These are phyloP conservation scores for Periphyllus acericola DNA, from an alignment of 2,888 invertebrate genomes.

Conservation along the genomic window DNA sequence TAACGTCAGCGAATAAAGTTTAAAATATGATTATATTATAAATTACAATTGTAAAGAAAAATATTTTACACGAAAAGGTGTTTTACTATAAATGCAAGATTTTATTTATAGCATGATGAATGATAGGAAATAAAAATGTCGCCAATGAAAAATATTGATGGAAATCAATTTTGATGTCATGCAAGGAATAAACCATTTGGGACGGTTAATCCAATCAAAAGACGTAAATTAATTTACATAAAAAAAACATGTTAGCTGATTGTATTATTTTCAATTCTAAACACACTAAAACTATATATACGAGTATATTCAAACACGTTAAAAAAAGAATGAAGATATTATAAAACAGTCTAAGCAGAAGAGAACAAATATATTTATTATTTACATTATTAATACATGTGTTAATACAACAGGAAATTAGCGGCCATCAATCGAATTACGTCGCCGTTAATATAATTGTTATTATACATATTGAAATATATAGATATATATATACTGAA, in stretches of 20 bases:
- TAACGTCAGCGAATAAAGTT: not conserved
- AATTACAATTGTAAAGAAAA: not conserved
- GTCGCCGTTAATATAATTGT: slow-evolving; percentile 8
- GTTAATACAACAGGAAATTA: slow-evolving; percentile 43
- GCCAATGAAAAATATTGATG: not conserved
- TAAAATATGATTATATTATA: not conserved
- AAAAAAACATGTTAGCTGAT: not conserved
- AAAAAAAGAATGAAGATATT: slow-evolving; percentile 22
- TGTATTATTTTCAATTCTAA: slow-evolving; percentile 24
- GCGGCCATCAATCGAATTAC: slow-evolving; percentile 29
- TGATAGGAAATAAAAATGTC: not conserved
- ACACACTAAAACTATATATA: slow-evolving; percentile 25
- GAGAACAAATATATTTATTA: slow-evolving; percentile 39
- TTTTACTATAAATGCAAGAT: not conserved
- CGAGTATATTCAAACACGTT: slow-evolving; percentile 23
- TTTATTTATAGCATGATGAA: too few species aligned
- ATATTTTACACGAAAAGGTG: not conserved
- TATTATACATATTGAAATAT: too few species aligned
- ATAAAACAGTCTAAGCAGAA: slow-evolving; percentile 40
- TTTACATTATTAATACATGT: not conserved
- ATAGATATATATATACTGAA: not conserved
- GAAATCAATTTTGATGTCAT: slow-evolving; percentile 23
- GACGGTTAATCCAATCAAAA: slow-evolving; percentile 21
- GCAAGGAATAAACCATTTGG: slow-evolving; percentile 22
- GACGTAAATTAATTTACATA: slow-evolving; percentile 9